Base-by-base conservation (phyloP, 2,888 invertebrate species). In the Spodoptera exigua region DNA sequence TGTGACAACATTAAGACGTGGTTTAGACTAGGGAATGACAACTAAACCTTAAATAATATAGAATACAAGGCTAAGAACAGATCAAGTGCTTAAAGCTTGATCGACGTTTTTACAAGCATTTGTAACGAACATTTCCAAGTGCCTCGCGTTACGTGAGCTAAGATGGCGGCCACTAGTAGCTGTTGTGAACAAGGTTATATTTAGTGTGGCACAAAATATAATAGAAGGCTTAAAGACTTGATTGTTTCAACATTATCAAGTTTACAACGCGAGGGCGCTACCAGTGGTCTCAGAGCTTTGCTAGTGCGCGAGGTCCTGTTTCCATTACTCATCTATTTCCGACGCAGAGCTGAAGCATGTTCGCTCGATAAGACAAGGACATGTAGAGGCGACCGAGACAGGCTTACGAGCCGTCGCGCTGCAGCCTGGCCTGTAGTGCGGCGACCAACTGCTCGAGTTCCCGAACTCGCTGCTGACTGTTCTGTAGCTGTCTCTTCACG, bases 391-490 rank as follows among this genome's bases (percentile, higher is more conserved):
- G n/a, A n/a, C n/a, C n/a, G 3, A n/a, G 41, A 5, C 17, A 5
- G 36, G 62, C 72, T 75, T 86, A 86, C 32, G 84, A 81, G 52
- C 62, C 70, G 40, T 87, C 85, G n/a, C 83, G 80, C 49, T 86
- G 88, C 39, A 87, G 66, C 9, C 83, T 74, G 7, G 93, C 90
- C 71, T 96, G 96, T 60, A 96, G 85, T 55, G 95, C 95, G 37
- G 96, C 95, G 10, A 97, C 88, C 80, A 97, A 96, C 54, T 97
- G 96, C 84, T 98, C 98, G 21, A 98, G 91, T 82, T 98, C 98
- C 56, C 96, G 95, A 16, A 98, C 97, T 45, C 97, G 95, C 76
- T 96, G 95, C 83, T 98, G 98, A 80, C 97, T 97, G 84, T 96
- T 95, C 16, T 96, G 95, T 40, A 98, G 91, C 85, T 98, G 97